Base-by-base conservation (phyloP, 2,797 vertebrate genomes). In the Ambastaia sidthimunki region DNA sequence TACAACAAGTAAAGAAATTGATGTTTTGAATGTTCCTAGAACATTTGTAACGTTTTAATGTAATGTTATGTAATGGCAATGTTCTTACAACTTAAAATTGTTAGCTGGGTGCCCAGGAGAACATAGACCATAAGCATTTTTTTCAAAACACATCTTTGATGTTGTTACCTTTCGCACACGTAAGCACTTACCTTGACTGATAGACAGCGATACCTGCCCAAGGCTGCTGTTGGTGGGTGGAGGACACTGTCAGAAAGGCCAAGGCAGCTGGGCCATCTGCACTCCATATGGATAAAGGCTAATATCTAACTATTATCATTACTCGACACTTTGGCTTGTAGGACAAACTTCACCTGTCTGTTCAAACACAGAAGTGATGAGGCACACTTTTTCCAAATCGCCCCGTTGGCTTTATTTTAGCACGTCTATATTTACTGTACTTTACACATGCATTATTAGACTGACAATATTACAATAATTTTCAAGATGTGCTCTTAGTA, bases 241-340 rank as follows among this genome's bases (percentile, higher is more conserved):
- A 88, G 83, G 71, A 88, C 91, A 85, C 87, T 87, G 86, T 88
- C 87, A 89, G 90, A 90, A 91, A 90, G 89, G 19, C 52, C 87
- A 92, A 89, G 85, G 87, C 85, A 86, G 86, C 86, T 62, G 86
- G 65, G 87, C 92, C 93, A 94, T 93, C 93, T 94, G 92, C 89
- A 80, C 86, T 76, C 86, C 83, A 76, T 90, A 87, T 87, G 82
- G 89, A 85, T 89, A 90, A 90, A 92, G 91, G 91, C 90, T 91
- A 90, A 90, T 89, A 87, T 90, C 87, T 89, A n/a, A n/a, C n/a
- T 28, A 90, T 92, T 90, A 91, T 93, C 88, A 92, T 92, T 92
- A 92, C 84, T 66, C 85, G 87, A 90, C 87, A 92, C 85, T 86
- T 85, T 88, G 81, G 82, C 89, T 86, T 86, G 92, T 90, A 25